Evolutionary conservation across 2,797 vertebrate genomes (phyloP).

Genomic region (Acanthurus tractus): DNA sequence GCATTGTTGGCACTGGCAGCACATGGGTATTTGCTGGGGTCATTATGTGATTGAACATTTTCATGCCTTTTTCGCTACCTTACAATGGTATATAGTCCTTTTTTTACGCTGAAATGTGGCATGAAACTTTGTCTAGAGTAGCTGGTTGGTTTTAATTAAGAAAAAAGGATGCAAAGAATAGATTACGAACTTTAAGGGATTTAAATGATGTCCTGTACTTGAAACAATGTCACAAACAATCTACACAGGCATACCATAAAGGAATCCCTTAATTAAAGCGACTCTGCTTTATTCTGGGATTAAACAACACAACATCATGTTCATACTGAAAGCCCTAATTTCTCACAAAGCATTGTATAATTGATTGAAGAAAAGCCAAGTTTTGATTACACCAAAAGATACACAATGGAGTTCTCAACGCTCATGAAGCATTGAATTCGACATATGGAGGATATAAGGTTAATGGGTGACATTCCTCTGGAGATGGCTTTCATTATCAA

Average conservation of each 20-base stretch:
- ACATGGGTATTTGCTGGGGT: background rate
- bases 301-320: background rate
- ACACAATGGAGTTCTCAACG: slow-evolving; percentile 27
- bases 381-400: slow-evolving; percentile 11
- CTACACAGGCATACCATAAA: background rate
- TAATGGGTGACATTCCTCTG: slow-evolving; percentile 50
- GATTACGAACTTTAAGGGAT: background rate
- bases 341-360: slow-evolving; percentile 14
- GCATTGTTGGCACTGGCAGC: slow-evolving; percentile 19
- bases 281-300: background rate
- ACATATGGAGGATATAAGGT: slow-evolving; percentile 30
- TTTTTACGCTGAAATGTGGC: background rate
- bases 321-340: background rate
- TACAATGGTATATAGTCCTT: background rate
- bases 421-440: slow-evolving; percentile 6
- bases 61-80: slow-evolving; percentile 29
- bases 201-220: background rate
- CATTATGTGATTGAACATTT: slow-evolving; percentile 35
- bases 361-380: slow-evolving; percentile 11
- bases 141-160: background rate
- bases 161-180: too few species aligned
- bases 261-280: background rate
- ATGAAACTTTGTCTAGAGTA: background rate
- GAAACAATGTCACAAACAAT: background rate
- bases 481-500: slow-evolving; percentile 44